These are phyloP conservation scores for Tillus elongatus DNA, from an alignment of 2,888 invertebrate genomes.

Conservation along the genomic window DNA sequence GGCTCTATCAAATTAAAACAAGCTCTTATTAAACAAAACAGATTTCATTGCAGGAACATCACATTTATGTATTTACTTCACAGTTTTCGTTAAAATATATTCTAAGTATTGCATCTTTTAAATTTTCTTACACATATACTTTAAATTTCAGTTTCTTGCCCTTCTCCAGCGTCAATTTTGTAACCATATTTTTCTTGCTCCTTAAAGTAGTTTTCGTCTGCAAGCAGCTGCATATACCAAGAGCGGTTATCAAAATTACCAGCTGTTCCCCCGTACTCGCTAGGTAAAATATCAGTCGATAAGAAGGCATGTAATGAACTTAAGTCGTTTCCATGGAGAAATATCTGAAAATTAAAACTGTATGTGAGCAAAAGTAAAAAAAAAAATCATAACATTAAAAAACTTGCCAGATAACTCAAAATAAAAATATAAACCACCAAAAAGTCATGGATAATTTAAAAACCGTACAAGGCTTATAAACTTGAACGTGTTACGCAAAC, in stretches of 20 bases:
- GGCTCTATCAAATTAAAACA: too few relatives aligned
- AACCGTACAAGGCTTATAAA: background rate
- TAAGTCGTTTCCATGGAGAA: constrained; percentile 48
- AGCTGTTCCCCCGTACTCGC: constrained; percentile 52
- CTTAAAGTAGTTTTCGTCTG: constrained; percentile 40
- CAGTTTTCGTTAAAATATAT: too few relatives aligned
- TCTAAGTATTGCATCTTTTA: too few relatives aligned
- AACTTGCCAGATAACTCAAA: too few relatives aligned
- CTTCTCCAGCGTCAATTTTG: constrained; percentile 19
- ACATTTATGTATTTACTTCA: too few relatives aligned
- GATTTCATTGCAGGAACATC: too few relatives aligned
- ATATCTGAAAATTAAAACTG: constrained; percentile 36
- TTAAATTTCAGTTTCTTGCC: background rate
- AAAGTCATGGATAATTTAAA: too few relatives aligned
- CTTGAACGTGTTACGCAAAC: background rate
- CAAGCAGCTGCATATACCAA: constrained; percentile 38
- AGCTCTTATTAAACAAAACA: too few relatives aligned
- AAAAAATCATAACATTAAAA: background rate
- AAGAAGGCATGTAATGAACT: constrained; percentile 48
- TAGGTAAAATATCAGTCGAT: constrained; percentile 44
- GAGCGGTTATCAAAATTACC: constrained; percentile 32
- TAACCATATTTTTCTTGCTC: constrained; percentile 35
- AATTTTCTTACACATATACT: too few relatives aligned
- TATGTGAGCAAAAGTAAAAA: too few relatives aligned
- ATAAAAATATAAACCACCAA: too few relatives aligned